Conservation (phyloP, 2,797 vertebrate genomes). For the Coregonus suidteri region DNA sequence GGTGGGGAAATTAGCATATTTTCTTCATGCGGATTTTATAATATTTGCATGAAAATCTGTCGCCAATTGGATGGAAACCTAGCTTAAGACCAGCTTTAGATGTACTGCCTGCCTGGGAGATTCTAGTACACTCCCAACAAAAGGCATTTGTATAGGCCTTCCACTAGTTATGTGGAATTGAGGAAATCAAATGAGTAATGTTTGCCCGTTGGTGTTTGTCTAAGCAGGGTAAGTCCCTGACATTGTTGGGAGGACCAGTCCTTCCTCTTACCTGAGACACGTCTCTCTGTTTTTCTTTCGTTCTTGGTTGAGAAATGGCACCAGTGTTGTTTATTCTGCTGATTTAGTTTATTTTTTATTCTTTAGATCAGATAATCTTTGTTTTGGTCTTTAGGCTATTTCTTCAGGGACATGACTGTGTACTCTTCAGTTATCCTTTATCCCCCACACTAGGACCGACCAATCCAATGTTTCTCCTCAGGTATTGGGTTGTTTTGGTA, state of each 20-base stretch:
- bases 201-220: slow-evolving; percentile 49
- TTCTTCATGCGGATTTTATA: too few relatives aligned
- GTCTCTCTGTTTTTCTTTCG: not conserved
- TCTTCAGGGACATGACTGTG: slow-evolving; percentile 1
- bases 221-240: slow-evolving; percentile 25
- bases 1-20: too few relatives aligned
- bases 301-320: not conserved
- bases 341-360: too few relatives aligned
- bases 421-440: slow-evolving; percentile 20
- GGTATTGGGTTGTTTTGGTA: not conserved
- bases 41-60: too few relatives aligned
- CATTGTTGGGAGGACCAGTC: slow-evolving; percentile 60
- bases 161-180: slow-evolving; percentile 57
- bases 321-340: not conserved
- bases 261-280: slow-evolving; percentile 8
- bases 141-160: slow-evolving; percentile 40
- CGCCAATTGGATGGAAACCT: too few relatives aligned
- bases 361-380: slow-evolving; percentile 21
- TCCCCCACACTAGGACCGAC: not conserved
- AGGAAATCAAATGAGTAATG: slow-evolving; percentile 57
- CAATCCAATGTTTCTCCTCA: not conserved
- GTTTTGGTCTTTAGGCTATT: slow-evolving; percentile 2
- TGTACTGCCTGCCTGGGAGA: too few relatives aligned
- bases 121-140: slow-evolving; percentile 30
- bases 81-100: too few relatives aligned